Base-by-base conservation (phyloP, 2,797 vertebrate species). In the Helarctos malayanus region DNA sequence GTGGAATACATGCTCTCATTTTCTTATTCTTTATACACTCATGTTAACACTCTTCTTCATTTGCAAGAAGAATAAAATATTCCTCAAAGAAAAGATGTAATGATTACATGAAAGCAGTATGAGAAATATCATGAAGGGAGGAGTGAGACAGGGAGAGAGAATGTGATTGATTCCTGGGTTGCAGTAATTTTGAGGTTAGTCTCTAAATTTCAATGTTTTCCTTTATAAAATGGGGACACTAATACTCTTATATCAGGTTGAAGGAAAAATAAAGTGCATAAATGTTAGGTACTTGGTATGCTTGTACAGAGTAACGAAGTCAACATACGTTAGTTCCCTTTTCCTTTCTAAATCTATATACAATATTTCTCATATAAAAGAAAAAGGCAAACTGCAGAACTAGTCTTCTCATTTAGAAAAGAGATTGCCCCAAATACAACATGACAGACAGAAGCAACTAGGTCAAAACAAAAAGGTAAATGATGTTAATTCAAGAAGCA, bases 381-480 rank as follows among this genome's bases (percentile, higher is more conserved):
- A 38, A 61, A 79, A 89, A 83, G n/a, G 57, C 61, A 92, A 18
- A 21, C 29, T 29, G 8, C 68, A 83, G 83, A 35, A 59, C 29
- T 7, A 25, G 38, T 41, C 49, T 92, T 88, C 79, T 61, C 78
- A 69, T 84, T 88, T 57, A 92, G 49, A 88, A 78, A 92, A 91
- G 45, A 75, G 18, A 82, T 38, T 38, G 47, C 32, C 47, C 79
- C 71, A 84, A 75, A 79, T 80, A 32, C 38, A 90, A 56, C 47
- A 71, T 47, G 35, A 84, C 15, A 84, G 45, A 61, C 57, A 88
- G 76, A 13, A 89, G 52, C 41, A 69, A 94, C 35, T 83, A 83
- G 38, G 35, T 47, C 47, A 84, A 91, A 89, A 95, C n/a, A 38
- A 80, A 94, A 84, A 75, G 56, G 45, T 91, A 19, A 84, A 91